phyloP scores from a whole-genome alignment of 2,888 invertebrate genomes.

The Parascotia fuliginaria region DNA sequence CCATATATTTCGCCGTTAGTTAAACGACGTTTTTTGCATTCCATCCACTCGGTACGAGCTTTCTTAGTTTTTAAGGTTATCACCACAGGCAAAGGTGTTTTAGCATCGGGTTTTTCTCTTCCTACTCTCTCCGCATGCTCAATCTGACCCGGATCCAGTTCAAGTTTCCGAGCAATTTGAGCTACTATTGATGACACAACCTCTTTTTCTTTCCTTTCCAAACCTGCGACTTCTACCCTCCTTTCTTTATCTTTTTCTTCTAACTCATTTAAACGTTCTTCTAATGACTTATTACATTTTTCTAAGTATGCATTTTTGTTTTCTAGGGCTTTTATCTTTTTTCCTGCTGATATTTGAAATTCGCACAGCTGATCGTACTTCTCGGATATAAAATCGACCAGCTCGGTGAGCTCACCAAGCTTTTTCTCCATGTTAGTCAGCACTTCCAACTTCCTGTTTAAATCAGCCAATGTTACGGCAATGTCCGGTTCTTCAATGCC shows the following conservation, averaged over 20 bases:
- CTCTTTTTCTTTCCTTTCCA: constrained; percentile 6
- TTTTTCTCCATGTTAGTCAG: constrained; percentile 8
- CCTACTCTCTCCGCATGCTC: background rate
- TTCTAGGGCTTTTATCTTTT: constrained; percentile 1
- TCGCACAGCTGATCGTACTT: constrained; percentile 9
- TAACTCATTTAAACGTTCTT: constrained; percentile 11
- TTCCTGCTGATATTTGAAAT: background rate
- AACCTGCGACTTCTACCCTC: background rate
- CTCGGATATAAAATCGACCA: constrained; percentile 14
- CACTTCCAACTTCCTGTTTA: constrained; percentile 11
- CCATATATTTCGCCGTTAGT: background rate
- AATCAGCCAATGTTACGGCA: background rate
- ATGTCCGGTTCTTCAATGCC: background rate
- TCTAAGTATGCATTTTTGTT: constrained; percentile 8
- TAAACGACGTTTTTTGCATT: background rate
- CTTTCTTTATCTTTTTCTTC: constrained; percentile 5
- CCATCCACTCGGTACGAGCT: background rate
- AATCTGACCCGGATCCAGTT: background rate
- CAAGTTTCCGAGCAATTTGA: background rate
- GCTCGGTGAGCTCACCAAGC: constrained; percentile 3
- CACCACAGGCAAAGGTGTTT: background rate
- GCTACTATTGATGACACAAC: background rate
- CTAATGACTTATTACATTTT: background rate
- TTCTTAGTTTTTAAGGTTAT: background rate
- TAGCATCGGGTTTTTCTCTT: background rate